Conservation (phyloP, 1,140 invertebrate genomes). For the Charaxes varanes region DNA sequence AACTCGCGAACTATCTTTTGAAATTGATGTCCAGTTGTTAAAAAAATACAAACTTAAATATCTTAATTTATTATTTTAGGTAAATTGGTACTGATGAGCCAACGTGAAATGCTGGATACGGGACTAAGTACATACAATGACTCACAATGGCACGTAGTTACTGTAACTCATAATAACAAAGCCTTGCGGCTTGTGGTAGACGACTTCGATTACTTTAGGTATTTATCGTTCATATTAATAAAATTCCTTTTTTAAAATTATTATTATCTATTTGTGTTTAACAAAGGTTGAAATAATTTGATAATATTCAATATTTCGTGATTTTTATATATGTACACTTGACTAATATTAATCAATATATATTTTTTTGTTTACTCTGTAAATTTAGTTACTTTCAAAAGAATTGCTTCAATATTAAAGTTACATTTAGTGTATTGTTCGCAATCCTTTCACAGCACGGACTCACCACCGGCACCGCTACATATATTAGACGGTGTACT, state of each 20-base stretch:
- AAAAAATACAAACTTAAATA: neutral
- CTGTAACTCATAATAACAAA: slow-evolving; percentile 81
- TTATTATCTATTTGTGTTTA: neutral
- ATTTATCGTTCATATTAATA: slow-evolving; percentile 48
- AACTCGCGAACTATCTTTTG: no score
- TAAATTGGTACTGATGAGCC: slow-evolving; percentile 77
- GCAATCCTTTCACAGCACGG: slow-evolving; percentile 67
- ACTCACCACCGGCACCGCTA: slow-evolving; percentile 74
- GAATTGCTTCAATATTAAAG: no score
- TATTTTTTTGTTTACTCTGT: no score
- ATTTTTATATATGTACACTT: no score
- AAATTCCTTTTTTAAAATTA: neutral
- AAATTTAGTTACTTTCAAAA: no score
- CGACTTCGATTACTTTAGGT: slow-evolving; percentile 83
- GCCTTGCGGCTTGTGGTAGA: slow-evolving; percentile 87
- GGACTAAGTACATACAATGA: slow-evolving; percentile 85
- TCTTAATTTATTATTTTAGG: slow-evolving; percentile 24
- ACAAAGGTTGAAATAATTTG: no score
- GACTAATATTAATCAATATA: no score
- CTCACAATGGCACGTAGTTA: slow-evolving; percentile 94
- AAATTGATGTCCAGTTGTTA: no score
- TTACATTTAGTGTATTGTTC: no score
- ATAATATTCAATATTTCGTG: no score
- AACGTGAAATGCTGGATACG: slow-evolving; percentile 77
- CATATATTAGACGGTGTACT: slow-evolving; percentile 79